A percentile compares a stretch with the other conserved stretches of the same genome.
Evolutionary conservation across 1,140 invertebrate species (phyloP).

Genomic region (Pteromalus puparum): DNA sequence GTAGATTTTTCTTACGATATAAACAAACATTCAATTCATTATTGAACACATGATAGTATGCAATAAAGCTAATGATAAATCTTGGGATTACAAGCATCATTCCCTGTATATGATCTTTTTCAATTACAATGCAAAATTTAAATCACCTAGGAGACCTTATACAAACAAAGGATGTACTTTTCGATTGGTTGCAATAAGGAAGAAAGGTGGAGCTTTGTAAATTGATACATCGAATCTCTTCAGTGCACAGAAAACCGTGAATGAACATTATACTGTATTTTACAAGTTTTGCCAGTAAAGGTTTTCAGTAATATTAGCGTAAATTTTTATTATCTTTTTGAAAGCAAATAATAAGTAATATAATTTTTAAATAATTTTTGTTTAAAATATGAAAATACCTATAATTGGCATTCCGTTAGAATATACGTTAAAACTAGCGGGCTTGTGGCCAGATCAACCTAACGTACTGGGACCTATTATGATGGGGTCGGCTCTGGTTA

Average conservation of each 20-base stretch:
- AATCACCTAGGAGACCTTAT: not conserved
- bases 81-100: not conserved
- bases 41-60: too few relatives aligned
- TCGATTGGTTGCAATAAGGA: not conserved
- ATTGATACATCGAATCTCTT: not conserved
- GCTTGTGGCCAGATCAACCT: constrained; percentile 8
- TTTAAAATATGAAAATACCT: constrained; percentile 1
- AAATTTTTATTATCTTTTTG: too few relatives aligned
- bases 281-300: too few relatives aligned
- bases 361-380: not conserved
- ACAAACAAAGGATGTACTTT: not conserved
- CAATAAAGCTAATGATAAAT: too few relatives aligned
- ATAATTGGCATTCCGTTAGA: constrained; percentile 15
- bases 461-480: not conserved
- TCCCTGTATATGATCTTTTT: not conserved
- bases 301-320: too few relatives aligned
- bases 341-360: too few relatives aligned
- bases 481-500: not conserved
- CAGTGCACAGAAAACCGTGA: not conserved
- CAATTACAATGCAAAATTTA: not conserved
- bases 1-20: too few relatives aligned
- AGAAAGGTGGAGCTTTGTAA: not conserved
- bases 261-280: too few relatives aligned
- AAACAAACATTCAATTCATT: too few relatives aligned
- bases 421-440: constrained; percentile 8